phyloP scores from a whole-genome alignment of 2,113 vertebrate species.

The Fukomys damarensis region DNA sequence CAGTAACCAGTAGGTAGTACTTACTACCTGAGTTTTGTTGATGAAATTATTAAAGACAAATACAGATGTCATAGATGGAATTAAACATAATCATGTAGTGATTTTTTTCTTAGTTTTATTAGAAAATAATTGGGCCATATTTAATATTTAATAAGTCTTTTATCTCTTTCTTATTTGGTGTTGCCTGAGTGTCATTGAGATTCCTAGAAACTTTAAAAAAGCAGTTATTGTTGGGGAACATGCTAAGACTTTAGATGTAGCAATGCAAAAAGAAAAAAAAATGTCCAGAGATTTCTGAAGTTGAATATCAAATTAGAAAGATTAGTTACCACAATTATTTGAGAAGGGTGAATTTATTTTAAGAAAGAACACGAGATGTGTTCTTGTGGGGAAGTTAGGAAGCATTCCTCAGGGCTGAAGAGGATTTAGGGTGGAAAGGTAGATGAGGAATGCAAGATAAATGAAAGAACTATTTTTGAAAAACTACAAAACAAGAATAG shows the following conservation, averaged over 20 bases:
- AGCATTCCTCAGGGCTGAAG: background rate
- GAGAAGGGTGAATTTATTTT: background rate
- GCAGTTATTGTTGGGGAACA: background rate
- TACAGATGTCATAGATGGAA: background rate
- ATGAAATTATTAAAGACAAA: background rate
- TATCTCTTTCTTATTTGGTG: background rate
- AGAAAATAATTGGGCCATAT: slow-evolving; percentile 4
- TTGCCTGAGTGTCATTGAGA: background rate
- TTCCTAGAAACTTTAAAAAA: slow-evolving; percentile 47
- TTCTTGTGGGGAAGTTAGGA: background rate
- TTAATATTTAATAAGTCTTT: slow-evolving; percentile 24
- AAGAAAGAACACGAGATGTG: background rate
- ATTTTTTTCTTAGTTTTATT: slow-evolving; percentile 52
- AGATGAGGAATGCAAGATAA: background rate
- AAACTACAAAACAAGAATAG: background rate
- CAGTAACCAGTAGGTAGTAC: background rate
- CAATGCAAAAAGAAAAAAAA: background rate
- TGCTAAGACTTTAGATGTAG: background rate
- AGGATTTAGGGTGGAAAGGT: background rate
- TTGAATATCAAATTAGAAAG: background rate
- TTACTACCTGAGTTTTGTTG: slow-evolving; percentile 7
- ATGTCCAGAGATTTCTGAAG: background rate
- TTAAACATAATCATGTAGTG: slow-evolving; percentile 11
- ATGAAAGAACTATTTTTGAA: background rate
- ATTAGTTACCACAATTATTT: background rate